A percentile compares a stretch with the other conserved stretches of the same genome.
phyloP scores from a whole-genome alignment of 2,888 invertebrate species.

The Eumacrocentrus americanus region DNA sequence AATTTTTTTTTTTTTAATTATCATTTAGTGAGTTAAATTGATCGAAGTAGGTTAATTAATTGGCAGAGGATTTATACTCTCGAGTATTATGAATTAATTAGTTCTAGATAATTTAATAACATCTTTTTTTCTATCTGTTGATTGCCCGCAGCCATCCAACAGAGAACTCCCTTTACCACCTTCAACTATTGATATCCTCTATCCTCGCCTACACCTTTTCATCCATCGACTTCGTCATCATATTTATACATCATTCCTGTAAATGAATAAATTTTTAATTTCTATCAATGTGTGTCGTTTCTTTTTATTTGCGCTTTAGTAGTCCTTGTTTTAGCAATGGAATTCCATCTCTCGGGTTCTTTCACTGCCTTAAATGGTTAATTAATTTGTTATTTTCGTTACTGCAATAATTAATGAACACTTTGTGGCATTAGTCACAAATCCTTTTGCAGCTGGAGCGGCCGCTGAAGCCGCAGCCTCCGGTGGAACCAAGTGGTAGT shows the following conservation, averaged over 20 bases:
- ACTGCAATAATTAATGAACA: not conserved
- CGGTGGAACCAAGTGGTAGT: constrained; percentile 57
- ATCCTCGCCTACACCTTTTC: not conserved
- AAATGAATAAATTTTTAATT: constrained; percentile 22
- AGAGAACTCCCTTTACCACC: constrained; percentile 29
- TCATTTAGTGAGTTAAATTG: too few relatives aligned
- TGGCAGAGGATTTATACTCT: not conserved
- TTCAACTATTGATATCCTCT: too few relatives aligned
- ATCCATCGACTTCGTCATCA: not conserved
- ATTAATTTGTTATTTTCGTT: not conserved
- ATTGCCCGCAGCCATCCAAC: constrained; percentile 17
- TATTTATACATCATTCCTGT: constrained; percentile 20
- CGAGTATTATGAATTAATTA: constrained; percentile 6
- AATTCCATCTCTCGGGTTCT: too few relatives aligned
- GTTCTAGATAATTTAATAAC: not conserved
- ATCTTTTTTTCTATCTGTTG: not conserved
- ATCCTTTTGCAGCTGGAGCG: constrained; percentile 55
- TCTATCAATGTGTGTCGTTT: constrained; percentile 2
- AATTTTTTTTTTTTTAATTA: too few relatives aligned
- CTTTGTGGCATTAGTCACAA: constrained; percentile 45
- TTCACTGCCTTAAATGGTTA: too few relatives aligned
- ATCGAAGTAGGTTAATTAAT: too few relatives aligned
- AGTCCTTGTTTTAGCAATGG: too few relatives aligned
- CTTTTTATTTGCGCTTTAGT: constrained; percentile 3
- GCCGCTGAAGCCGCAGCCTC: constrained; percentile 45